Base-by-base conservation (phyloP, 2,888 invertebrate species). In the Stomorhina lunata region DNA sequence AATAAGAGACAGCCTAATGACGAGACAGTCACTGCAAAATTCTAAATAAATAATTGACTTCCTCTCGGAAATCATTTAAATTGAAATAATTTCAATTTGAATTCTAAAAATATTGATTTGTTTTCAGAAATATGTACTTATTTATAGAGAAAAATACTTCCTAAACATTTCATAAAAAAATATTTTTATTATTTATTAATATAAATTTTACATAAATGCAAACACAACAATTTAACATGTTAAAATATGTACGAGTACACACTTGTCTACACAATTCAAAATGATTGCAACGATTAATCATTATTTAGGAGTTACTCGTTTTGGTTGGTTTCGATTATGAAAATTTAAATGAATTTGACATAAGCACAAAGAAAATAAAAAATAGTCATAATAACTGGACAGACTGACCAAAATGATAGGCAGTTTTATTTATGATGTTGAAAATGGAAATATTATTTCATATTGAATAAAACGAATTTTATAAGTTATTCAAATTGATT, bases 271-370 rank as follows among this genome's bases (percentile, higher is more conserved):
- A 73, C 34, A 73, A 73, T 66, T 73, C 9, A 34, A 50, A 73
- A 80, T 66, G 40, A 66, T 66, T 73, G 17, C 32, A 59, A 20
- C 59, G 22, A 66, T 80, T 80, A 43, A 80, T 80, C 72, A 80
- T 68, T 59, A 59, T 40, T 50, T 57, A 32, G n/a, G 32, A 43
- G n/a, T 53, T n/a, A 15, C 17, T n/a, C 25, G 43, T n/a, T 37
- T 7, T 29, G 12, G 9, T 4, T 12, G n/a, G 37, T 63, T n/a
- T n/a, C n/a, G n/a, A 10, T 69, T 32, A 32, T 57, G 43, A 20
- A 55, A 55, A 55, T 29, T 17, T 29, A 45, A 29, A 65, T 34
- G 43, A 55, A 32, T 45, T 72, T n/a, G n/a, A n/a, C n/a, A n/a
- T n/a, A n/a, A n/a, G n/a, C n/a, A n/a, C n/a, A n/a, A n/a, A n/a